Evolutionary conservation across 2,888 invertebrate species (phyloP).

Genomic region (Cerastis leucographa): DNA sequence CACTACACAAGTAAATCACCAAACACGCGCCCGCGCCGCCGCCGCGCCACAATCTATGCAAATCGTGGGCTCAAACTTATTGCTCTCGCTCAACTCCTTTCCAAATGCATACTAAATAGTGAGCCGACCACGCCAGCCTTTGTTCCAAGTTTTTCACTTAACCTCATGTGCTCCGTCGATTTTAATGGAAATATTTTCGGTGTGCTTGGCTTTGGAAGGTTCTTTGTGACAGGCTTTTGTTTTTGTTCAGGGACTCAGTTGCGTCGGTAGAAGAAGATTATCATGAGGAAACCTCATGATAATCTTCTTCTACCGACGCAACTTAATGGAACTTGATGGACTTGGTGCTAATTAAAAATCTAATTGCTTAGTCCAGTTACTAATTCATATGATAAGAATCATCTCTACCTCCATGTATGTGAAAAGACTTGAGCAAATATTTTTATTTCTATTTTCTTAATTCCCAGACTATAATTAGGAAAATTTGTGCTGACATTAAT

Average conservation of each 20-base stretch:
- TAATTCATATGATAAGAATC: slow-evolving; percentile 36
- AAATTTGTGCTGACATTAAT: slow-evolving; percentile 57
- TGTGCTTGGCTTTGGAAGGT: slow-evolving; percentile 57
- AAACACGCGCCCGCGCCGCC: slow-evolving; percentile 75
- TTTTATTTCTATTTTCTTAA: slow-evolving; percentile 44
- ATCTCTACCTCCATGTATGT: slow-evolving; percentile 29
- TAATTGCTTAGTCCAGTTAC: slow-evolving; percentile 20
- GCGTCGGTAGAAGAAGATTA: no score
- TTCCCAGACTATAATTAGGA: slow-evolving; percentile 60
- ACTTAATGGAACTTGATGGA: background rate
- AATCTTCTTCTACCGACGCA: background rate
- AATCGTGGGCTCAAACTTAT: slow-evolving; percentile 89
- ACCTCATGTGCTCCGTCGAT: slow-evolving; percentile 74
- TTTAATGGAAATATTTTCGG: slow-evolving; percentile 73
- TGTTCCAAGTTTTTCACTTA: slow-evolving; percentile 85
- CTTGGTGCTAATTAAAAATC: slow-evolving; percentile 8
- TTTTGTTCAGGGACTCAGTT: slow-evolving; percentile 25
- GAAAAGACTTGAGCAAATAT: slow-evolving; percentile 59
- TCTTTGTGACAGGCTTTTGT: slow-evolving; percentile 36
- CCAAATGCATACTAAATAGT: slow-evolving; percentile 90
- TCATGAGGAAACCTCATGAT: no score
- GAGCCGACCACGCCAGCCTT: slow-evolving; percentile 82
- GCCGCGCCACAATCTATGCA: slow-evolving; percentile 88
- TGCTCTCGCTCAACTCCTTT: slow-evolving; percentile 90
- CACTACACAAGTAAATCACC: slow-evolving; percentile 83